A percentile compares a stretch with the other conserved stretches of the same genome.
Conservation (phyloP, 1,140 invertebrate species). For the Trigoniulus corallinus region DNA sequence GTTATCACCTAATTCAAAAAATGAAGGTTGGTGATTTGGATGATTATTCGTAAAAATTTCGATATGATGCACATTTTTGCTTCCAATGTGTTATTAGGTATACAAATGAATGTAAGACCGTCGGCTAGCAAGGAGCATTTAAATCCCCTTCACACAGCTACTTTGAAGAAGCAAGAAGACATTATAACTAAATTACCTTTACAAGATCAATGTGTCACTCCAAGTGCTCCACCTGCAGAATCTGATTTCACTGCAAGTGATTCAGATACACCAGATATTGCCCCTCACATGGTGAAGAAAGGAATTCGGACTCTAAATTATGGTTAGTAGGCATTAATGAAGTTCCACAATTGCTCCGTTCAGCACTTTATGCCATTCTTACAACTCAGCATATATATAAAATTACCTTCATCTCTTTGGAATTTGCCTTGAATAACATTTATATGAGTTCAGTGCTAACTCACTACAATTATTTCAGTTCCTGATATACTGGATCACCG, state of each 20-base stretch:
- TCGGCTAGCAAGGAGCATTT: background rate
- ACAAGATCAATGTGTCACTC: background rate
- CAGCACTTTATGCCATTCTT: no score
- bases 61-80: background rate
- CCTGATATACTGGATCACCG: conserved; percentile 7
- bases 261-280: conserved; percentile 3
- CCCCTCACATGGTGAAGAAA: background rate
- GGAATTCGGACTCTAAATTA: background rate
- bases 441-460: background rate
- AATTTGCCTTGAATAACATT: background rate
- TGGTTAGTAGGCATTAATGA: background rate
- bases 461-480: background rate
- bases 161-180: background rate
- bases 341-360: no score
- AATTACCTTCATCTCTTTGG: no score
- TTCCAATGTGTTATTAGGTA: background rate
- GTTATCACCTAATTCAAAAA: background rate
- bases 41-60: background rate
- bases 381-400: no score
- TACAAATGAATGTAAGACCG: background rate
- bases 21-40: background rate
- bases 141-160: background rate
- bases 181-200: background rate
- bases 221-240: conserved; percentile 3
- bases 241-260: background rate